These are phyloP conservation scores for Biston stratarius DNA, from an alignment of 2,888 invertebrate species.

Conservation along the genomic window DNA sequence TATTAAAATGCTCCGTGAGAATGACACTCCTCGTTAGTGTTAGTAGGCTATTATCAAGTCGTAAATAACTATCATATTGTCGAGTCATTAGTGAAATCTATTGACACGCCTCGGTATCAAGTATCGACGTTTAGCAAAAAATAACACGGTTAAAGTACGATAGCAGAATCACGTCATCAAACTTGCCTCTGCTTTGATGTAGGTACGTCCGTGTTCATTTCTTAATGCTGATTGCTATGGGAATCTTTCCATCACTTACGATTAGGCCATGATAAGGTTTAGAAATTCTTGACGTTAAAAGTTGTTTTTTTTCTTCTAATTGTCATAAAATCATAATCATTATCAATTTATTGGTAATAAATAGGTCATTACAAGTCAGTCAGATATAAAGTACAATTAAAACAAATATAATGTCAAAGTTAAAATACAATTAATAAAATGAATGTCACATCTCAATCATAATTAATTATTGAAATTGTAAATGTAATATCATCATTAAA, in stretches of 20 bases:
- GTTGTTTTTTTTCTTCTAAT: not conserved
- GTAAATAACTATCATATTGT: conserved; percentile 38
- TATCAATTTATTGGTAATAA: too few species aligned
- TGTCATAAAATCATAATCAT: too few species aligned
- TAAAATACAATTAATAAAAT: too few species aligned
- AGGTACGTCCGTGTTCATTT: conserved; percentile 13
- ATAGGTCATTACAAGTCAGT: too few species aligned
- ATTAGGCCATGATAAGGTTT: not conserved
- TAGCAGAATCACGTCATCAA: conserved; percentile 31
- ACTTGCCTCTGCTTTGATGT: not conserved
- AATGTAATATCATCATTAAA: too few species aligned
- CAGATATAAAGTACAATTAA: too few species aligned
- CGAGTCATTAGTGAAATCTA: conserved; percentile 43
- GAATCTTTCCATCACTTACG: conserved; percentile 1
- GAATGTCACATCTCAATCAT: too few species aligned
- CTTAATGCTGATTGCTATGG: conserved; percentile 20
- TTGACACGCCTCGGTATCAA: conserved; percentile 31
- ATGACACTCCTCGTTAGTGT: conserved; percentile 6
- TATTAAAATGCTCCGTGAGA: conserved; percentile 1
- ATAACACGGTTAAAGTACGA: conserved; percentile 39
- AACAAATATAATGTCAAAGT: too few species aligned
- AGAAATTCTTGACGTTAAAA: not conserved
- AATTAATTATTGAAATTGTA: too few species aligned
- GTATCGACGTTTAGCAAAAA: conserved; percentile 32
- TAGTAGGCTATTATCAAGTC: conserved; percentile 25